These are phyloP conservation scores for Dryobates pubescens DNA, from an alignment of 2,797 vertebrate species.

Conservation along the genomic window DNA sequence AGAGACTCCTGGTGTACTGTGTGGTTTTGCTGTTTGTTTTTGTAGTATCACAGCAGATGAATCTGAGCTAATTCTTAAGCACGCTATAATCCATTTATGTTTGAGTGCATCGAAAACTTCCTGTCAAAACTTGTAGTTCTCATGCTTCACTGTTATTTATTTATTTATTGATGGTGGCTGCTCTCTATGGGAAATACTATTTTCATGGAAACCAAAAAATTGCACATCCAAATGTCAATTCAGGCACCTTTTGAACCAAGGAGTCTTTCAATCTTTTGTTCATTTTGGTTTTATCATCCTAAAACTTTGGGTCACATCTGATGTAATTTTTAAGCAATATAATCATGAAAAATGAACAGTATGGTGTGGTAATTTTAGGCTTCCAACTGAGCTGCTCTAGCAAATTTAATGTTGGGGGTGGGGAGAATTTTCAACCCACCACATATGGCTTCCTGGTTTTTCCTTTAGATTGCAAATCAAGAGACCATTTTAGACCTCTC, in stretches of 20 bases:
- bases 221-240: background rate
- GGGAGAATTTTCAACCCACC: too few species aligned
- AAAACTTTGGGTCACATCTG: background rate
- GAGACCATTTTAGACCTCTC: background rate
- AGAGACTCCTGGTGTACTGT: background rate
- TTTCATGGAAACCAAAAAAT: background rate
- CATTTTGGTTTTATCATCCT: background rate
- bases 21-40: background rate
- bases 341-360: background rate
- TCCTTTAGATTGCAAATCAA: background rate
- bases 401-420: too few species aligned
- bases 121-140: background rate
- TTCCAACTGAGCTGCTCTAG: too few species aligned
- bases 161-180: background rate
- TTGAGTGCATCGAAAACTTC: background rate
- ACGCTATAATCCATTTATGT: background rate
- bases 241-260: background rate
- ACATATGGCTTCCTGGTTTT: background rate
- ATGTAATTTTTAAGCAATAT: background rate
- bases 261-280: background rate
- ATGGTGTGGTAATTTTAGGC: too few species aligned
- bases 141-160: background rate
- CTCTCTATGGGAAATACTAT: background rate
- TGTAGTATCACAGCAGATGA: background rate
- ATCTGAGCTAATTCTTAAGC: background rate